A percentile compares a stretch with the other conserved stretches of the same genome.
Evolutionary conservation across 2,888 invertebrate species (phyloP).

Genomic region (Platycnemis pennipes): DNA sequence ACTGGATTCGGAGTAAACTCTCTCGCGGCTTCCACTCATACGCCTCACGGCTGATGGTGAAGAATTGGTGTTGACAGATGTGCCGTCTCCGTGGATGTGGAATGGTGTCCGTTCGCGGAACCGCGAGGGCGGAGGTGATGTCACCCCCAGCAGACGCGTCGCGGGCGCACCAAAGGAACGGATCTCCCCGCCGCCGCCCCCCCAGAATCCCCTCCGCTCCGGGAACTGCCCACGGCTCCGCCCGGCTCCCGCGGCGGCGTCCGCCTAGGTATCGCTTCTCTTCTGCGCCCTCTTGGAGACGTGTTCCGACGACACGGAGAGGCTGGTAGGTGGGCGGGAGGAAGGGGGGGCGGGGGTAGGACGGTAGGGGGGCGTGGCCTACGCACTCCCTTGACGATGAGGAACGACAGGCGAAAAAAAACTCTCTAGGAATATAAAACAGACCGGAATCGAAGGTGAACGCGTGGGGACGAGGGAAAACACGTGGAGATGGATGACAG

Average conservation of each 20-base stretch:
- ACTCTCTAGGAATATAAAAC: not conserved
- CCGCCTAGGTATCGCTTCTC: no score
- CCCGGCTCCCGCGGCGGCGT: not conserved
- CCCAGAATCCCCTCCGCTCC: not conserved
- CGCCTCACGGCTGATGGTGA: no score
- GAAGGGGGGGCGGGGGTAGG: not conserved
- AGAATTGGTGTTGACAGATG: no score
- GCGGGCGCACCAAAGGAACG: not conserved
- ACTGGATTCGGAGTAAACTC: not conserved
- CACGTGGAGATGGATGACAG: not conserved
- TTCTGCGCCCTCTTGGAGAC: no score
- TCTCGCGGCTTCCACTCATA: not conserved
- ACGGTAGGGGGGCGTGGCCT: not conserved
- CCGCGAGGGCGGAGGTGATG: not conserved
- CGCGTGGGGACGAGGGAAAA: not conserved
- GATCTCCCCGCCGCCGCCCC: not conserved
- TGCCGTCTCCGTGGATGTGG: not conserved
- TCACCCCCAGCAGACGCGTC: slow-evolving; percentile 14
- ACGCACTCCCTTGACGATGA: not conserved
- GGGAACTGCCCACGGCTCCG: not conserved
- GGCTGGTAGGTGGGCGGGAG: not conserved
- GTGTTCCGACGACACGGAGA: not conserved
- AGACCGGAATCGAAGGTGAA: not conserved
- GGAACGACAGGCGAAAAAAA: not conserved
- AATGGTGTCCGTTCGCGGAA: not conserved